A percentile compares a stretch with the other conserved stretches of the same genome.
Conservation (phyloP, 2,888 invertebrate species). For the Camponotus fellah region DNA sequence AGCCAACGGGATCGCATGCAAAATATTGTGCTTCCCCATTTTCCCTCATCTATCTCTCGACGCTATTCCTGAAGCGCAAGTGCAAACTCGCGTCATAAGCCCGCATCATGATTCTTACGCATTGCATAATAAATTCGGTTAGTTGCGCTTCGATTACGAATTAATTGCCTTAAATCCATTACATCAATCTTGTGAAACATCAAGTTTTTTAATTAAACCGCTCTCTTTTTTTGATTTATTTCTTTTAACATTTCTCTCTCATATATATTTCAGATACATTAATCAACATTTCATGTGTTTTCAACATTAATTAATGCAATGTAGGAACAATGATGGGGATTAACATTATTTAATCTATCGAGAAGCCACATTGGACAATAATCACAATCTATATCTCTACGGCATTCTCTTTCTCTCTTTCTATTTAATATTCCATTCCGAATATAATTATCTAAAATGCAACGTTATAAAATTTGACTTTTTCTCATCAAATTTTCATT, state of each 20-base stretch:
- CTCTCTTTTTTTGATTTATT: background rate
- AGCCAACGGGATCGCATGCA: slow-evolving; percentile 55
- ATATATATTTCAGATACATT: background rate
- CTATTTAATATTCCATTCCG: slow-evolving; percentile 19
- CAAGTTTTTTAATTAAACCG: background rate
- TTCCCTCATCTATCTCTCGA: slow-evolving; percentile 36
- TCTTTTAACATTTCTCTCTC: background rate
- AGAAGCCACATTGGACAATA: slow-evolving; percentile 9
- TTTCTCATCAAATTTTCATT: background rate
- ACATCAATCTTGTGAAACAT: background rate
- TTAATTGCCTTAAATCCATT: background rate
- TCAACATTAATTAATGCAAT: slow-evolving; percentile 35
- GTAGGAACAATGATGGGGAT: slow-evolving; percentile 21
- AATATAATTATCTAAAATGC: background rate
- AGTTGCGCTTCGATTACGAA: background rate
- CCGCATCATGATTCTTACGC: background rate
- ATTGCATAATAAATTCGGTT: background rate
- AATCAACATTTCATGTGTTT: slow-evolving; percentile 11
- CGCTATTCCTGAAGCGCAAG: slow-evolving; percentile 37
- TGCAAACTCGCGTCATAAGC: slow-evolving; percentile 15
- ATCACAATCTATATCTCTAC: slow-evolving; percentile 19
- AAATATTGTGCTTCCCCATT: slow-evolving; percentile 56
- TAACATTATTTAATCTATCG: slow-evolving; percentile 29
- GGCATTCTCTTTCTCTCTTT: background rate
- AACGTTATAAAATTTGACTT: slow-evolving; percentile 13